phyloP scores from a whole-genome alignment of 30 jellyfish, hydroid and myxozoan genomes.

The Phacellophora camtschatica region DNA sequence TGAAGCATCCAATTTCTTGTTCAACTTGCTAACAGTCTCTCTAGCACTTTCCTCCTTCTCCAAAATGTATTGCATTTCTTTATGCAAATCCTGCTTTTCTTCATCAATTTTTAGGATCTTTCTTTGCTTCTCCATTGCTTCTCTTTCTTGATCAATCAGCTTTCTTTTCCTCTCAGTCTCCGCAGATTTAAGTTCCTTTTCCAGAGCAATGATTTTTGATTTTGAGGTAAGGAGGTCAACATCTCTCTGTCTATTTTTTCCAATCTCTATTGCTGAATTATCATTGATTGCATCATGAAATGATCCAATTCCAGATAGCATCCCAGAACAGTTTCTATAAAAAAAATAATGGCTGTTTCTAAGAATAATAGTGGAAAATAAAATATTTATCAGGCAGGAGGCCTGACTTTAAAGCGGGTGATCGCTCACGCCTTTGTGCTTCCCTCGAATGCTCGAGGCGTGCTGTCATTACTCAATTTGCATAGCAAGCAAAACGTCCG shows the following conservation, averaged over 20 bases:
- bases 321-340: constrained; percentile 29
- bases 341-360: not conserved
- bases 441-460: too few species aligned
- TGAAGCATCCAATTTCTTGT: constrained; percentile 29
- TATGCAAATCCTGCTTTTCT: constrained; percentile 32
- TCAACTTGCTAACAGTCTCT: constrained; percentile 1
- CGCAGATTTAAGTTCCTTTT: constrained; percentile 19
- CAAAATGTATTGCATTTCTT: constrained; percentile 22
- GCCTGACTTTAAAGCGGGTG: too few species aligned
- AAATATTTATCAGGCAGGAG: too few species aligned
- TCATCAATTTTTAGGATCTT: constrained; percentile 26
- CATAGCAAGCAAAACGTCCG: too few species aligned
- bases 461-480: too few species aligned
- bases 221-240: constrained; percentile 39
- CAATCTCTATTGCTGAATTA: not conserved
- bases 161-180: constrained; percentile 57
- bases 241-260: constrained; percentile 12
- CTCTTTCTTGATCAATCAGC: constrained; percentile 35
- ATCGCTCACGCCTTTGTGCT: too few species aligned
- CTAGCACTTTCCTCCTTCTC: constrained; percentile 59
- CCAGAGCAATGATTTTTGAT: constrained; percentile 15
- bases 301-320: not conserved
- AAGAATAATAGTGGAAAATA: not conserved
- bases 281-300: not conserved
- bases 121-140: constrained; percentile 1